phyloP scores from a whole-genome alignment of 1,140 invertebrate species.

The Bombyx mori region DNA sequence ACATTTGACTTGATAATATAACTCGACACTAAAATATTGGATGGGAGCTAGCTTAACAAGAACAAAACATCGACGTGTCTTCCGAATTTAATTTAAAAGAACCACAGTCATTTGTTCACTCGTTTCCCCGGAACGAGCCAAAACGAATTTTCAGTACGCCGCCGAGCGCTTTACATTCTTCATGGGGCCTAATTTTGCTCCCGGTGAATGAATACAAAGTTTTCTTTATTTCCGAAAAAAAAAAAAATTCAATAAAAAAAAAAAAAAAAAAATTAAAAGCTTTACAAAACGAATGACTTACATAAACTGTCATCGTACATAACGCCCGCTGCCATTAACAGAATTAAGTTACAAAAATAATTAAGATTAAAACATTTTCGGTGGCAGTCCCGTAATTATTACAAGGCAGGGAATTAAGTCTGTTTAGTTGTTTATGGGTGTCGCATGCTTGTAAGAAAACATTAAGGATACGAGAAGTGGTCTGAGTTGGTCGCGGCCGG shows the following conservation, averaged over 20 bases:
- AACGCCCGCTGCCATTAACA: no score
- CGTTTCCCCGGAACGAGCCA: conserved; percentile 32
- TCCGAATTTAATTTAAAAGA: conserved; percentile 37
- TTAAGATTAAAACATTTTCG: no score
- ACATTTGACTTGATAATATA: no score
- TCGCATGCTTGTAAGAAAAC: conserved; percentile 32
- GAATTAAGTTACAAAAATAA: no score
- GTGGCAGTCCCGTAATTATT: conserved; percentile 1
- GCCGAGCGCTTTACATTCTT: conserved; percentile 40
- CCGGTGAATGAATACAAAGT: conserved; percentile 12
- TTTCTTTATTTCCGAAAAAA: background rate
- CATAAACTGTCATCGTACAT: no score
- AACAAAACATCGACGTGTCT: conserved; percentile 15
- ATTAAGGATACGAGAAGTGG: conserved; percentile 37
- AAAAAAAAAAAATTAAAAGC: no score
- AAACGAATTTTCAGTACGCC: conserved; percentile 36
- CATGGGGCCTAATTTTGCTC: conserved; percentile 26
- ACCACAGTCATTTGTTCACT: conserved; percentile 49
- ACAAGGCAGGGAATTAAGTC: conserved; percentile 21
- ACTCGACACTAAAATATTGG: no score
- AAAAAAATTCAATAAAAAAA: no score
- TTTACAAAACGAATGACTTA: no score
- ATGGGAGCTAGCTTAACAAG: background rate
- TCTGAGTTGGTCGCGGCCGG: conserved; percentile 24
- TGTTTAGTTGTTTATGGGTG: conserved; percentile 19